Conservation (phyloP, 2,888 invertebrate species). For the Drosophila ustulata region DNA sequence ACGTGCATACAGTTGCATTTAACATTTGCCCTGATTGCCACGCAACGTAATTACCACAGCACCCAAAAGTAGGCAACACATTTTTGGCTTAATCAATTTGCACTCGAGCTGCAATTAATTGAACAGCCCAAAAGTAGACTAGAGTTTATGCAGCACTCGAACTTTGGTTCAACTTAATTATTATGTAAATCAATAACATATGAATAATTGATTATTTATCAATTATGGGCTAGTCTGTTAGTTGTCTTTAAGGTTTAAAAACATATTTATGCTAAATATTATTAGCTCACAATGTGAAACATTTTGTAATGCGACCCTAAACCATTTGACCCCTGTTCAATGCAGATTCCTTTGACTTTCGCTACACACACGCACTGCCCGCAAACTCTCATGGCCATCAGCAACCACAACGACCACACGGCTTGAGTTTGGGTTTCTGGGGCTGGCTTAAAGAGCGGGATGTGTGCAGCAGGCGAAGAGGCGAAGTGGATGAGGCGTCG, state of each 20-base stretch:
- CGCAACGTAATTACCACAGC: background rate
- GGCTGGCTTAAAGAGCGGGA: constrained; percentile 29
- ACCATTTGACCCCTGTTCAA: background rate
- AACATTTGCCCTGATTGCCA: too few relatives aligned
- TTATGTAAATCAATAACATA: too few relatives aligned
- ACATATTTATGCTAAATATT: background rate
- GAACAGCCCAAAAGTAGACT: constrained; percentile 12
- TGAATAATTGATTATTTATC: too few relatives aligned
- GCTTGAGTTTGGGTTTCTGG: background rate
- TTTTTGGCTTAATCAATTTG: background rate
- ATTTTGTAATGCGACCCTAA: background rate
- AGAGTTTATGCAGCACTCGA: background rate
- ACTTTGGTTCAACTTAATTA: too few relatives aligned
- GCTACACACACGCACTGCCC: background rate
- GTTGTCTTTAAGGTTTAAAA: background rate
- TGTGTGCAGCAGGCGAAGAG: background rate
- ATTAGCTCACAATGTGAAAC: background rate
- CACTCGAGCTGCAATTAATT: background rate
- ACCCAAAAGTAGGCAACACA: constrained; percentile 29
- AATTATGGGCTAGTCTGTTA: too few relatives aligned
- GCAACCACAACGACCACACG: constrained; percentile 11
- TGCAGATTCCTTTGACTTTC: constrained; percentile 7
- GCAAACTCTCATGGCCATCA: background rate
- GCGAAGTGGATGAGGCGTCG: constrained; percentile 29
- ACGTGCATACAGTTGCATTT: background rate